Percentiles rank a stretch among this genome's conserved stretches.
These are phyloP conservation scores for Urocyon cinereoargenteus DNA, from an alignment of 2,797 vertebrate species.

Conservation along the genomic window DNA sequence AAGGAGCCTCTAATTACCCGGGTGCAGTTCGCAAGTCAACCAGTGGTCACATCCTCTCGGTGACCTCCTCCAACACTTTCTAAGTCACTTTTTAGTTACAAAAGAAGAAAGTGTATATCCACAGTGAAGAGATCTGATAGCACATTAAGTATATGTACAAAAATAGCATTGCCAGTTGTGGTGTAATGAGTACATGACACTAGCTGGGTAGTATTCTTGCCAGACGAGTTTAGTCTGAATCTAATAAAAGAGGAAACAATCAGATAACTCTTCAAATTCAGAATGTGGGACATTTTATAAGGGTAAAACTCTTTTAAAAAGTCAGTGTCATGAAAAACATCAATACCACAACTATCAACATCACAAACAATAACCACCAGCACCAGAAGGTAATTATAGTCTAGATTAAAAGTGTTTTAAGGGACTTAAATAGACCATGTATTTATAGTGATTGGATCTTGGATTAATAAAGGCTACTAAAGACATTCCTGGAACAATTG, in stretches of 20 bases:
- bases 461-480: background rate
- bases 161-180: background rate
- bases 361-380: background rate
- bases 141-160: background rate
- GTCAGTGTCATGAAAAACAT: background rate
- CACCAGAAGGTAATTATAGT: background rate
- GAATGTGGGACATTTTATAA: background rate
- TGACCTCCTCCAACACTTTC: background rate
- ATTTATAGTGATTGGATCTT: background rate
- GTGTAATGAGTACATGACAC: background rate
- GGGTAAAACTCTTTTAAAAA: background rate
- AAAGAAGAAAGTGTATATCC: background rate
- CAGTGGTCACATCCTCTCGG: background rate
- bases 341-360: background rate
- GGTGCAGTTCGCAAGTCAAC: background rate
- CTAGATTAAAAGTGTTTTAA: background rate
- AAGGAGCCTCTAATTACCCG: background rate
- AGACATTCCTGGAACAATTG: background rate
- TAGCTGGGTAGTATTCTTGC: background rate
- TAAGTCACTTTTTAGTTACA: background rate
- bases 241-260: background rate
- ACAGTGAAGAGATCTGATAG: background rate
- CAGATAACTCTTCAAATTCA: background rate
- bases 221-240: background rate
- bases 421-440: background rate